A percentile compares a stretch with the other conserved stretches of the same genome.
phyloP scores from a whole-genome alignment of 2,888 invertebrate genomes.

The Uropetala carovei region DNA sequence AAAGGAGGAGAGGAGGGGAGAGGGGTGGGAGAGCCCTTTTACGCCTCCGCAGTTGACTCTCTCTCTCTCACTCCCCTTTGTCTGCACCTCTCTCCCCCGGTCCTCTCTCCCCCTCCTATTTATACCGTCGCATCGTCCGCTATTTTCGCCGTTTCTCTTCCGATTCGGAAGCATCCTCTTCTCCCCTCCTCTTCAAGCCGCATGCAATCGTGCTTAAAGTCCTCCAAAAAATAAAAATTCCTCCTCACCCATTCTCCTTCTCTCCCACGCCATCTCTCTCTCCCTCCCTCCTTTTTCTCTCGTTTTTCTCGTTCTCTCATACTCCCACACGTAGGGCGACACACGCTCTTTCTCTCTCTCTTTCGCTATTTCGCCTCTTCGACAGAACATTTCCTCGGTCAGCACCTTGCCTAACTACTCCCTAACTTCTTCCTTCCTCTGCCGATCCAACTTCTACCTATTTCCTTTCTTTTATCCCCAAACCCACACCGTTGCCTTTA shows the following conservation, averaged over 20 bases:
- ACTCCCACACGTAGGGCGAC: too few species aligned
- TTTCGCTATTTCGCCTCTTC: not conserved
- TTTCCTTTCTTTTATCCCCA: not conserved
- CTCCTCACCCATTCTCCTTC: not conserved
- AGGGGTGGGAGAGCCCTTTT: too few species aligned
- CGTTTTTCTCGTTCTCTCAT: too few species aligned
- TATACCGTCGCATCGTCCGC: not conserved
- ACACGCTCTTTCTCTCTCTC: too few species aligned
- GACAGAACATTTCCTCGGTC: constrained; percentile 28
- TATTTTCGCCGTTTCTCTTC: not conserved
- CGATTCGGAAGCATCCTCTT: not conserved
- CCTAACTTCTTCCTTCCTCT: not conserved
- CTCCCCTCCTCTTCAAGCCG: not conserved
- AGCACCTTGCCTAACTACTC: not conserved
- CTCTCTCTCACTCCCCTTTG: too few species aligned
- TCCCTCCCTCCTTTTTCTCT: too few species aligned
- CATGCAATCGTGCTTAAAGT: not conserved
- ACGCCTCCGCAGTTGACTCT: too few species aligned
- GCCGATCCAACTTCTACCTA: not conserved
- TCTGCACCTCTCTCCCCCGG: too few species aligned
- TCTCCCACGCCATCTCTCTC: not conserved
- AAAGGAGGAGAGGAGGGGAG: too few species aligned
- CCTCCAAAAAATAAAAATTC: not conserved
- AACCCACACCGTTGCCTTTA: too few species aligned
- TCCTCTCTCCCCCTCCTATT: too few species aligned